These are phyloP conservation scores for Papilio polytes DNA, from an alignment of 1,140 invertebrate genomes.

Conservation along the genomic window DNA sequence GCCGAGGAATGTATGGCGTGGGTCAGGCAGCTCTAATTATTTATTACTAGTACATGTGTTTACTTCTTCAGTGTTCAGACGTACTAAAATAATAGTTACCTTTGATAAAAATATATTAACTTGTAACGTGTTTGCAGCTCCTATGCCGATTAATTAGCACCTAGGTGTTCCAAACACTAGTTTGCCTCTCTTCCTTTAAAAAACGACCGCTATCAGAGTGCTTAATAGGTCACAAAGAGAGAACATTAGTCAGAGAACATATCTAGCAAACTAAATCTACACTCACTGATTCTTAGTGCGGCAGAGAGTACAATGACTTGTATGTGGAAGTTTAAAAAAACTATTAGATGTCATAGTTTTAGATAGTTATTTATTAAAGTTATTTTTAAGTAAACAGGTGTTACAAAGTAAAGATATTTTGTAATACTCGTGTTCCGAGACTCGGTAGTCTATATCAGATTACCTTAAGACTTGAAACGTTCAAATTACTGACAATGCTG, in stretches of 20 bases:
- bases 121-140: too few relatives aligned
- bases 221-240: neutral
- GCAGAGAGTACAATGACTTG: neutral
- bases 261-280: too few relatives aligned
- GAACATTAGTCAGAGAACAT: too few relatives aligned
- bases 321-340: too few relatives aligned
- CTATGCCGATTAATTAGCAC: too few relatives aligned
- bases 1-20: constrained; percentile 68
- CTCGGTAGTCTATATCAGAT: constrained; percentile 9
- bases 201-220: neutral
- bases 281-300: neutral
- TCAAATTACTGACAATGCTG: constrained; percentile 49
- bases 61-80: constrained; percentile 21
- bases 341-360: neutral
- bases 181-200: too few relatives aligned
- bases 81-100: constrained; percentile 1
- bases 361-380: neutral
- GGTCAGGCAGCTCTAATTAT: constrained; percentile 64
- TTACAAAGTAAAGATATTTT: neutral
- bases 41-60: constrained; percentile 58
- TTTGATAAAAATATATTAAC: neutral
- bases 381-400: neutral
- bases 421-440: constrained; percentile 6
- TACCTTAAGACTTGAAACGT: constrained; percentile 33
- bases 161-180: too few relatives aligned